Percentiles rank a stretch among this genome's conserved stretches.
Evolutionary conservation across 2,113 vertebrate species (phyloP).

Genomic region (Labeo catla): DNA sequence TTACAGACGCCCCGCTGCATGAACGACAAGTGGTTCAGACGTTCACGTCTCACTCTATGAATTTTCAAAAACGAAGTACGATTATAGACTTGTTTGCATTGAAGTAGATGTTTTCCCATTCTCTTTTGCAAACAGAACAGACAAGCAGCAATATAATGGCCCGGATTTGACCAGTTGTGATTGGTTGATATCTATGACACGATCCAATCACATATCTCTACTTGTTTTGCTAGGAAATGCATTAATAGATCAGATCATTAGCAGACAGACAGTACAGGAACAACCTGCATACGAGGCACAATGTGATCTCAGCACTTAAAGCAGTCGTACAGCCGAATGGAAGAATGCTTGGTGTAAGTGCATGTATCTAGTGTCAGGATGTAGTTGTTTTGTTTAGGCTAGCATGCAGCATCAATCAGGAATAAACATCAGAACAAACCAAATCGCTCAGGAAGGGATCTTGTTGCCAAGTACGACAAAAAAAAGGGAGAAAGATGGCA

Average conservation of each 20-base stretch:
- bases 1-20: constrained; percentile 31
- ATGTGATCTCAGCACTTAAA: constrained; percentile 18
- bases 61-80: background rate
- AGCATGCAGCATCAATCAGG: background rate
- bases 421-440: constrained; percentile 19
- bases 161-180: background rate
- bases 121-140: background rate
- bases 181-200: background rate
- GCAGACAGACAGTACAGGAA: constrained; percentile 7
- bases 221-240: background rate
- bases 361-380: constrained; percentile 23
- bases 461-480: background rate
- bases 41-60: background rate
- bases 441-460: background rate
- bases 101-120: constrained; percentile 20
- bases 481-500: background rate
- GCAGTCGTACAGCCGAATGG: background rate
- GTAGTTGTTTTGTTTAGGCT: constrained; percentile 24
- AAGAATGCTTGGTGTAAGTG: background rate
- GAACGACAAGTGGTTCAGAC: background rate
- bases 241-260: background rate
- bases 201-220: background rate
- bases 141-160: background rate
- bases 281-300: background rate
- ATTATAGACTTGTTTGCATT: background rate